Percentiles rank a stretch among this genome's conserved stretches.
Evolutionary conservation across 2,113 vertebrate species (phyloP).

Genomic region (Ornithorhynchus anatinus): DNA sequence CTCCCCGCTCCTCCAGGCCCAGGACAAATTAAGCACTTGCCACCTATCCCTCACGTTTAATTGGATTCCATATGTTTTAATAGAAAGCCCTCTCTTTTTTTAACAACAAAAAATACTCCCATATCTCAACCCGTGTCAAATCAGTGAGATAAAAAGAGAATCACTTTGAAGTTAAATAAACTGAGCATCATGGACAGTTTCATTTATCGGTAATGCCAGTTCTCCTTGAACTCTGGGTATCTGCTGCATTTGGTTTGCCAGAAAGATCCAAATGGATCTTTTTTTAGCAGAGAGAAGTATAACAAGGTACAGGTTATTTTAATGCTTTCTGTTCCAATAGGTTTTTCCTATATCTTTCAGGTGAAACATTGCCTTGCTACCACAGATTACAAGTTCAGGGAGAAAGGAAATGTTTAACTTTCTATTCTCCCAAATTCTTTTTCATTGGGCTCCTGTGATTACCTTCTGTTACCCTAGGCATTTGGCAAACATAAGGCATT

Average conservation of each 20-base stretch:
- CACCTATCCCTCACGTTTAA: too few species aligned
- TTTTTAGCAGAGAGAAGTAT: not conserved
- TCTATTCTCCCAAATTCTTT: constrained; percentile 88
- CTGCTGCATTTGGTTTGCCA: too few species aligned
- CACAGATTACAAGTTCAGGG: too few species aligned
- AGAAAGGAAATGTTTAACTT: constrained; percentile 85
- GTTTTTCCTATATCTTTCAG: constrained; percentile 14
- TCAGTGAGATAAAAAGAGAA: too few species aligned
- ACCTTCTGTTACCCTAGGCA: constrained; percentile 85
- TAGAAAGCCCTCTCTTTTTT: too few species aligned
- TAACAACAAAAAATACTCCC: too few species aligned
- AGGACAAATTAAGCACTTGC: too few species aligned
- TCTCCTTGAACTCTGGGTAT: not conserved
- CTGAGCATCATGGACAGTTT: not conserved
- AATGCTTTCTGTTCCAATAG: constrained; percentile 7
- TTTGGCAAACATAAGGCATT: constrained; percentile 90
- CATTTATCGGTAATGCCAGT: not conserved
- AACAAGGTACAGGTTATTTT: not conserved
- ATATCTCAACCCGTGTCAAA: too few species aligned
- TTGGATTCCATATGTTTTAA: too few species aligned
- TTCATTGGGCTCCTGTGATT: constrained; percentile 88
- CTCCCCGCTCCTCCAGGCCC: too few species aligned
- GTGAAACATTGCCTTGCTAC: not conserved
- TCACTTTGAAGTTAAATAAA: not conserved
- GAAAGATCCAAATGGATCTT: not conserved